Percentiles rank a stretch among this genome's conserved stretches.
phyloP scores from a whole-genome alignment of 2,113 vertebrate species.

The Ibidorhyncha struthersii region DNA sequence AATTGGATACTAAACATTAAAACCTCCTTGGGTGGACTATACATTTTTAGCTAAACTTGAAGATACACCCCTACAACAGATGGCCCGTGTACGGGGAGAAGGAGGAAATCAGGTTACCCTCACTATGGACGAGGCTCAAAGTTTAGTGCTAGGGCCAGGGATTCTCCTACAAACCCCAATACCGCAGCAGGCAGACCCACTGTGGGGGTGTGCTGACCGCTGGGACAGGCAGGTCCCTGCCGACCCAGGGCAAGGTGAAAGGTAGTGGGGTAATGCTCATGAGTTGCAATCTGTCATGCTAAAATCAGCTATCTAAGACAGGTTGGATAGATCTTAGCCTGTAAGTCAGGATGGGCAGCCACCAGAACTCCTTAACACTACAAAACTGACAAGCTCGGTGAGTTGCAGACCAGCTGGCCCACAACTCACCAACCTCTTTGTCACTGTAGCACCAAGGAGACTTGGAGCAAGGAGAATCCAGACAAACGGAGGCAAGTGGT shows the following conservation, averaged over 20 bases:
- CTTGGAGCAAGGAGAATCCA: not conserved
- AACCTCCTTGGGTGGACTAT: not conserved
- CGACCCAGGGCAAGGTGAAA: not conserved
- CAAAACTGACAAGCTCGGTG: not conserved
- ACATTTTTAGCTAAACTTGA: not conserved
- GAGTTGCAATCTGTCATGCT: not conserved
- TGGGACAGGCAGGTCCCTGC: not conserved
- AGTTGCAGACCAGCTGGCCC: not conserved
- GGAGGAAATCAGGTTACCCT: not conserved
- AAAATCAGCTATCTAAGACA: not conserved
- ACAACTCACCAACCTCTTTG: not conserved
- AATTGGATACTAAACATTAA: not conserved
- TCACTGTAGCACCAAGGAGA: not conserved
- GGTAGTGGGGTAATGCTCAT: not conserved
- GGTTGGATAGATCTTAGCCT: not conserved
- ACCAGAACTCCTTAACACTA: not conserved
- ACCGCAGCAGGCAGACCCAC: not conserved
- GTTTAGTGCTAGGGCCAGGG: not conserved
- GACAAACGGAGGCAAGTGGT: not conserved
- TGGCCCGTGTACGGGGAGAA: not conserved
- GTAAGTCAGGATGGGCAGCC: not conserved
- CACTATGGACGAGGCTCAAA: not conserved
- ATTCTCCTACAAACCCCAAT: not conserved
- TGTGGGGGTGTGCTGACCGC: not conserved
- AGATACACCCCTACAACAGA: not conserved